These are phyloP conservation scores for Theocolax elegans DNA, from an alignment of 1,140 invertebrate species.

Conservation along the genomic window DNA sequence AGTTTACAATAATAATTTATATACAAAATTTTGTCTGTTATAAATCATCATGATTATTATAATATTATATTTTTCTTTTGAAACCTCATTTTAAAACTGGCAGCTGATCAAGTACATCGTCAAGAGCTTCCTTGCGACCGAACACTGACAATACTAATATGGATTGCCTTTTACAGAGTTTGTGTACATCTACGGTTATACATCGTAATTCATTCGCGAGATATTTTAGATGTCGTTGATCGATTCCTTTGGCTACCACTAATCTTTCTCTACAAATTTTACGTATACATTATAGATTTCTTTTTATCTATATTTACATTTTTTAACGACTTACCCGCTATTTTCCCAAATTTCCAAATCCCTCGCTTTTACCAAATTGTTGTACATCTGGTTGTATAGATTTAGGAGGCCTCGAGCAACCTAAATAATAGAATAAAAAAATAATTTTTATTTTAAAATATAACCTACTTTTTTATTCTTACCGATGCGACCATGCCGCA, in stretches of 20 bases:
- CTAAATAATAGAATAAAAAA: conserved; percentile 39
- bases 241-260: conserved; percentile 48
- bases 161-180: conserved; percentile 39
- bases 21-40: too few relatives aligned
- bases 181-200: conserved; percentile 34
- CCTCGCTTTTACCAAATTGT: conserved; percentile 33
- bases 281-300: too few relatives aligned
- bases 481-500: conserved; percentile 40
- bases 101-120: conserved; percentile 48
- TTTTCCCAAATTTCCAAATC: conserved; percentile 45
- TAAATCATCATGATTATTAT: too few relatives aligned
- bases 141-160: conserved; percentile 50
- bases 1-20: too few relatives aligned
- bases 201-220: conserved; percentile 45
- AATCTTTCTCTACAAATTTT: conserved; percentile 48
- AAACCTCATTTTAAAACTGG: background rate
- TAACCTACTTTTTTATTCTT: too few relatives aligned
- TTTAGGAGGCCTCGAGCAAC: conserved; percentile 45
- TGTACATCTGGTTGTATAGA: conserved; percentile 43
- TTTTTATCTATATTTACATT: too few relatives aligned
- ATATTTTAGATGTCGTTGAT: conserved; percentile 54
- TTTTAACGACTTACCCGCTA: conserved; percentile 46
- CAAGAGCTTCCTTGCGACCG: conserved; percentile 46
- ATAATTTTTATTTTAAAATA: too few relatives aligned
- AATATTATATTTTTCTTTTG: too few relatives aligned